phyloP scores from a whole-genome alignment of 2,113 vertebrate genomes.

The Corythornis madagascariensis region DNA sequence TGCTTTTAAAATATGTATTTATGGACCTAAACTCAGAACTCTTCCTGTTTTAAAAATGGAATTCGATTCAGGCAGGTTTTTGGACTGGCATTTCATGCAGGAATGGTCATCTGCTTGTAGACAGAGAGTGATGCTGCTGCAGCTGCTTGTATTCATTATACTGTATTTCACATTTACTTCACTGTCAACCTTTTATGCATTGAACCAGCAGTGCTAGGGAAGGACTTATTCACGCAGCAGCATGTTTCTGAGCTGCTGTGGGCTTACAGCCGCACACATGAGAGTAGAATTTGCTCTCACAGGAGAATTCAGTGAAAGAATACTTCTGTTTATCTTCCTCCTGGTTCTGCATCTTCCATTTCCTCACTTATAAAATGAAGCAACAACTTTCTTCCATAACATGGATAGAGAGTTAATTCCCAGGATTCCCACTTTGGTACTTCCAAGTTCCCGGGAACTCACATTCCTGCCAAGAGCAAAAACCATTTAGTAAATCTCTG shows the following conservation, averaged over 20 bases:
- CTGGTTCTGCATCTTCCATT: not conserved
- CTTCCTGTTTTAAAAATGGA: not conserved
- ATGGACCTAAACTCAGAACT: not conserved
- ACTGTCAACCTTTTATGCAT: not conserved
- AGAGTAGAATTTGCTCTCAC: not conserved
- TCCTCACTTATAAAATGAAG: slow-evolving; percentile 3
- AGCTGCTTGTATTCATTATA: not conserved
- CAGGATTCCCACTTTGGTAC: slow-evolving; percentile 41
- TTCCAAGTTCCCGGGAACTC: slow-evolving; percentile 9
- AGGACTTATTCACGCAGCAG: not conserved
- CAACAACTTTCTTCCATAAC: not conserved
- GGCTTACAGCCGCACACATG: not conserved
- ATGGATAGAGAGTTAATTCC: not conserved
- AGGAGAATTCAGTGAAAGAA: not conserved
- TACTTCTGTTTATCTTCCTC: not conserved
- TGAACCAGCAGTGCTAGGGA: not conserved
- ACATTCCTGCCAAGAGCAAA: slow-evolving; percentile 31
- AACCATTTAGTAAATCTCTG: slow-evolving; percentile 34
- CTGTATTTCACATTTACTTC: not conserved
- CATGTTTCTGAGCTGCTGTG: not conserved
- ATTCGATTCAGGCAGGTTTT: not conserved
- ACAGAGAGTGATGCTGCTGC: not conserved
- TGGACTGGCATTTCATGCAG: not conserved
- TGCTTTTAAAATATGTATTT: not conserved
- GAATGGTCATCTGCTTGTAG: not conserved